phyloP scores from a whole-genome alignment of 2,113 vertebrate genomes.

The Ameiurus melas region DNA sequence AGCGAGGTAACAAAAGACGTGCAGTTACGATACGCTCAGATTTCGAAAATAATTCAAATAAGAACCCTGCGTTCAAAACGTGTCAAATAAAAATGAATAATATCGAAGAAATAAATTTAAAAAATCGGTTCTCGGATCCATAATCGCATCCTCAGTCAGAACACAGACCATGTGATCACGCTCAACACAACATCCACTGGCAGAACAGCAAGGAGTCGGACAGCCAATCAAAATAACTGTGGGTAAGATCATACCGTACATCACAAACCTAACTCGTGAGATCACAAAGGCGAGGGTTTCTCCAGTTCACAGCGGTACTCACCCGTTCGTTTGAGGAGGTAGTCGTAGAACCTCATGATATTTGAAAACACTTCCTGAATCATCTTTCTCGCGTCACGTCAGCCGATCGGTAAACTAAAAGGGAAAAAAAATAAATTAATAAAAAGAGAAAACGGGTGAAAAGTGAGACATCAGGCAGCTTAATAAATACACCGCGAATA shows the following conservation, averaged over 20 bases:
- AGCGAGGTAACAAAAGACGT: not conserved
- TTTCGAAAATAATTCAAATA: not conserved
- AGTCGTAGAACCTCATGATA: slow-evolving; percentile 70
- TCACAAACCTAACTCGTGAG: not conserved
- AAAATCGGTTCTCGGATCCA: too few species aligned
- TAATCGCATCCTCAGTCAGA: too few species aligned
- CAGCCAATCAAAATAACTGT: not conserved
- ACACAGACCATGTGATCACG: too few species aligned
- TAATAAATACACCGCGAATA: not conserved
- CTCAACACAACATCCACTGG: too few species aligned
- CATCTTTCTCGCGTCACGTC: slow-evolving; percentile 64
- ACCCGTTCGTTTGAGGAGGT: slow-evolving; percentile 81
- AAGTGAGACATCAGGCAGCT: not conserved
- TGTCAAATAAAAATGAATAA: too few species aligned
- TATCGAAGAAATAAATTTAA: too few species aligned
- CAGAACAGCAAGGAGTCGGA: not conserved
- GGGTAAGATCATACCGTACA: too few species aligned
- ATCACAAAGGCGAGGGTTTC: too few species aligned
- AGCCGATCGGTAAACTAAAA: slow-evolving; percentile 8
- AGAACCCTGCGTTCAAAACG: too few species aligned
- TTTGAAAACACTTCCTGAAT: slow-evolving; percentile 76
- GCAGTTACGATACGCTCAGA: not conserved
- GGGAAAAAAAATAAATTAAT: not conserved
- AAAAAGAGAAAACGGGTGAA: slow-evolving; percentile 17
- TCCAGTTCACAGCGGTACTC: slow-evolving; percentile 45